Percentiles rank a stretch among this genome's conserved stretches.
Conservation (phyloP, 2,888 invertebrate species). For the Spisula subtruncata region DNA sequence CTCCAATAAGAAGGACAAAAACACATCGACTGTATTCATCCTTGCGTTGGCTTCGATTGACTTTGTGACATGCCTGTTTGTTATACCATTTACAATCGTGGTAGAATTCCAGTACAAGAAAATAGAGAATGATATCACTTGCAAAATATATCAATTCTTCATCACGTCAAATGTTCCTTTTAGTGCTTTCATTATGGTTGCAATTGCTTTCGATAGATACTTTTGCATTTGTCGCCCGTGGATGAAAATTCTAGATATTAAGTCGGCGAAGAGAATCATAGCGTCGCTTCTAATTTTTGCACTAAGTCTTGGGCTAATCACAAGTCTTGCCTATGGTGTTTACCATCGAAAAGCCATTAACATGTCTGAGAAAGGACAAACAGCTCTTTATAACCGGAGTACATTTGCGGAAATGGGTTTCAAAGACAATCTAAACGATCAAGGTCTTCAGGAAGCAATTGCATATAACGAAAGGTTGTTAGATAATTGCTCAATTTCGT, state of each 20-base stretch:
- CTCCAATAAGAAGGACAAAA: slow-evolving; percentile 75
- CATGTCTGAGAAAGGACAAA: not conserved
- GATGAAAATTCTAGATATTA: slow-evolving; percentile 66
- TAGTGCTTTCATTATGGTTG: slow-evolving; percentile 85
- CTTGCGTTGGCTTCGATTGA: slow-evolving; percentile 84
- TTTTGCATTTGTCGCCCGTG: slow-evolving; percentile 85
- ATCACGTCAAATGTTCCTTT: slow-evolving; percentile 84
- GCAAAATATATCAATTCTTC: slow-evolving; percentile 84
- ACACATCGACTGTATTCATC: slow-evolving; percentile 85
- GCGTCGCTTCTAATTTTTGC: slow-evolving; percentile 61
- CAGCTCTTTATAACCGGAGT: not conserved
- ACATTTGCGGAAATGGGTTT: not conserved
- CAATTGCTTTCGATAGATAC: slow-evolving; percentile 85
- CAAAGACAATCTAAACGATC: not conserved
- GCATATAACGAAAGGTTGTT: not conserved
- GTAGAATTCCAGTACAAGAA: slow-evolving; percentile 81
- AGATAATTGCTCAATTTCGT: slow-evolving; percentile 31
- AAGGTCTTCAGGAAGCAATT: not conserved
- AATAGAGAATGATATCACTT: slow-evolving; percentile 78
- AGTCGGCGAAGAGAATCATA: slow-evolving; percentile 63
- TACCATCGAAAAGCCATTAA: slow-evolving; percentile 49
- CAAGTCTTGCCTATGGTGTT: slow-evolving; percentile 68
- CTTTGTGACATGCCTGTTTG: slow-evolving; percentile 83
- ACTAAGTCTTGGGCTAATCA: slow-evolving; percentile 62
- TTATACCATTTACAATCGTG: slow-evolving; percentile 84